Conservation (phyloP, 2,113 vertebrate species). For the Neoarius graeffei region DNA sequence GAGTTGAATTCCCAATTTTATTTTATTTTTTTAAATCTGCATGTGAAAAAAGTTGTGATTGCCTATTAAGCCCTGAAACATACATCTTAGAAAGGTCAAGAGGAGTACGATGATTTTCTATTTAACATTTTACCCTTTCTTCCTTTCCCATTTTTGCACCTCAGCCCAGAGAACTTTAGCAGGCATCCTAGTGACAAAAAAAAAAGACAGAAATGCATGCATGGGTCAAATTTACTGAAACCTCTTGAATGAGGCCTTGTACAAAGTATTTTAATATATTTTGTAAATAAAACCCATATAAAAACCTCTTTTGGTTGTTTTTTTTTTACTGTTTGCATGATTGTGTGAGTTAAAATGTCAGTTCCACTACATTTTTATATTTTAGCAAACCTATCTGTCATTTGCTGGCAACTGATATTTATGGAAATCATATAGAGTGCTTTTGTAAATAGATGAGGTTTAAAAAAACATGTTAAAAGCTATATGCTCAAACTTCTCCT, state of each 20-base stretch:
- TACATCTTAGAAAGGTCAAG: slow-evolving; percentile 79
- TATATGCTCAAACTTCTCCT: background rate
- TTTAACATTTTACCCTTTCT: slow-evolving; percentile 60
- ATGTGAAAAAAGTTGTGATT: slow-evolving; percentile 86
- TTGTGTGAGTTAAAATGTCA: background rate
- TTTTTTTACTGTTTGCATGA: slow-evolving; percentile 24
- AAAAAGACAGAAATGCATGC: slow-evolving; percentile 96
- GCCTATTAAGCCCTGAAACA: slow-evolving; percentile 85
- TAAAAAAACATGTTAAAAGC: background rate
- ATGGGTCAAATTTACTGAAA: slow-evolving; percentile 83
- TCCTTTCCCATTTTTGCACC: slow-evolving; percentile 77
- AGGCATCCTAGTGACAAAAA: slow-evolving; percentile 87
- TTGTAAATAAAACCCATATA: slow-evolving; percentile 99
- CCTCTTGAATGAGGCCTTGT: slow-evolving; percentile 92
- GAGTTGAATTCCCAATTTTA: slow-evolving; percentile 73
- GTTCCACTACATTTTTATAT: background rate
- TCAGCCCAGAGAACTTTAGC: slow-evolving; percentile 82
- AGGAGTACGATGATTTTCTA: slow-evolving; percentile 76
- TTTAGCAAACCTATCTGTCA: background rate
- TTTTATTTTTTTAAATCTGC: slow-evolving; percentile 84
- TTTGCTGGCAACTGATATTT: background rate
- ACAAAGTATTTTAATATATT: slow-evolving; percentile 99
- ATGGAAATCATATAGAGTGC: background rate
- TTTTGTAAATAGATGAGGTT: background rate
- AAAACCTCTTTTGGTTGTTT: slow-evolving; percentile 64